Percentiles rank a stretch among this genome's conserved stretches.
phyloP scores from a whole-genome alignment of 2,113 vertebrate species.

The Pluvianellus socialis region DNA sequence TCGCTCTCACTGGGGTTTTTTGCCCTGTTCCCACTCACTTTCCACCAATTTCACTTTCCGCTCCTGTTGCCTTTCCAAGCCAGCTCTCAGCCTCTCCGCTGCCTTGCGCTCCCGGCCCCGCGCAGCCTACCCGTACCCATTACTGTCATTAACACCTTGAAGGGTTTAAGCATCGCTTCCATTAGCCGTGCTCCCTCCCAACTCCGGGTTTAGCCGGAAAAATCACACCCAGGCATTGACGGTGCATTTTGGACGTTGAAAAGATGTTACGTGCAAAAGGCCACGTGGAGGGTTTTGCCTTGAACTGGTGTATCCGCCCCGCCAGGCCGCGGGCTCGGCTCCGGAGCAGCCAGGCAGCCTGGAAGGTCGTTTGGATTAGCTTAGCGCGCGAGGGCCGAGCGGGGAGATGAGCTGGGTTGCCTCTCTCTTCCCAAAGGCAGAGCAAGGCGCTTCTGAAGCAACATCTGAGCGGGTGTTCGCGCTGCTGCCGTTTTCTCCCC shows the following conservation, averaged over 20 bases:
- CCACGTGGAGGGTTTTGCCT: not conserved
- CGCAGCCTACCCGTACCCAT: not conserved
- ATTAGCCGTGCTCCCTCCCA: not conserved
- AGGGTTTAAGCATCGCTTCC: not conserved
- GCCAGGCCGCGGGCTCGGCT: not conserved
- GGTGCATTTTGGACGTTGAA: fast-evolving
- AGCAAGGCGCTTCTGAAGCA: too few relatives aligned
- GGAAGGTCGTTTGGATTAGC: not conserved
- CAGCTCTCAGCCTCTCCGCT: not conserved
- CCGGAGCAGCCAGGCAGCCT: not conserved
- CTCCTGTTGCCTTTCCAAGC: not conserved
- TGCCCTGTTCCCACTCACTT: not conserved
- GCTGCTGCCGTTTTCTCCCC: not conserved
- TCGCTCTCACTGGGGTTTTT: fast-evolving
- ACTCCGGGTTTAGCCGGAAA: fast-evolving
- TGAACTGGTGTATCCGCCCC: fast-evolving
- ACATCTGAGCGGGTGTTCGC: not conserved
- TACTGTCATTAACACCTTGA: not conserved
- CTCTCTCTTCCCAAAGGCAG: not conserved
- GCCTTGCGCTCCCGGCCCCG: not conserved
- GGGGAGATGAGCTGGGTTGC: not conserved
- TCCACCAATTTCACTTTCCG: not conserved
- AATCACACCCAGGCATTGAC: not conserved
- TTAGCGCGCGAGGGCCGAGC: fast-evolving
- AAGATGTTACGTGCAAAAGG: not conserved